Conservation (phyloP, 2,888 invertebrate genomes). For the Gnatocerus cornutus region DNA sequence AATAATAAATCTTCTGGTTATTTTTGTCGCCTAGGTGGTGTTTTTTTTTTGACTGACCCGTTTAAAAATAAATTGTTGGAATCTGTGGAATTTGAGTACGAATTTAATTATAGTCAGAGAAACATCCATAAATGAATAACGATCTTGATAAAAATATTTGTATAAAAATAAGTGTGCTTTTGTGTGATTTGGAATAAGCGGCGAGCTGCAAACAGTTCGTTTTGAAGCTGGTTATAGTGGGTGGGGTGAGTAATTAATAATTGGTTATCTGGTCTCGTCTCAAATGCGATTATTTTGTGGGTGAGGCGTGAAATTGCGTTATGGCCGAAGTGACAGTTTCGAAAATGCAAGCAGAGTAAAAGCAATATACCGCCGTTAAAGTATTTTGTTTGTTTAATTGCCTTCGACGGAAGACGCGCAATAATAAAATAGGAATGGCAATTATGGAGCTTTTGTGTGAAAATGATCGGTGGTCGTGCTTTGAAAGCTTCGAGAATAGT, state of each 20-base stretch:
- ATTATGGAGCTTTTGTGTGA: constrained; percentile 42
- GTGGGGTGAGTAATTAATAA: constrained; percentile 39
- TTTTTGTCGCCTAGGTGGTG: too few relatives aligned
- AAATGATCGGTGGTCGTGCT: constrained; percentile 44
- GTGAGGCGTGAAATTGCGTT: constrained; percentile 45
- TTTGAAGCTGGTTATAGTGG: constrained; percentile 33
- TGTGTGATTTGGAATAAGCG: constrained; percentile 1
- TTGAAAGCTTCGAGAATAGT: constrained; percentile 41
- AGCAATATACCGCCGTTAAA: neutral
- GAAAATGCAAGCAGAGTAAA: constrained; percentile 33
- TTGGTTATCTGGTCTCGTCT: constrained; percentile 36
- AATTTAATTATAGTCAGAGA: too few relatives aligned
- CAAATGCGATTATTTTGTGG: constrained; percentile 32
- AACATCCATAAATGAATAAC: too few relatives aligned
- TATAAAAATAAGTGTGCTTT: neutral
- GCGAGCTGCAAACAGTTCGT: constrained; percentile 24
- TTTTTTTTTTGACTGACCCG: too few relatives aligned
- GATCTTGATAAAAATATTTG: too few relatives aligned
- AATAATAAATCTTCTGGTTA: too few relatives aligned
- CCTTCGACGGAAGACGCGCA: constrained; percentile 31
- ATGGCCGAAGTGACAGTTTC: constrained; percentile 41
- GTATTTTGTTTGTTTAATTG: constrained; percentile 49
- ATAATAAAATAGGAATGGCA: constrained; percentile 38
- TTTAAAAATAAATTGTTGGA: too few relatives aligned
- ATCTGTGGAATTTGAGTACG: too few relatives aligned